These are phyloP conservation scores for Coelinius sp. DNA, from an alignment of 2,888 invertebrate genomes.

Conservation along the genomic window DNA sequence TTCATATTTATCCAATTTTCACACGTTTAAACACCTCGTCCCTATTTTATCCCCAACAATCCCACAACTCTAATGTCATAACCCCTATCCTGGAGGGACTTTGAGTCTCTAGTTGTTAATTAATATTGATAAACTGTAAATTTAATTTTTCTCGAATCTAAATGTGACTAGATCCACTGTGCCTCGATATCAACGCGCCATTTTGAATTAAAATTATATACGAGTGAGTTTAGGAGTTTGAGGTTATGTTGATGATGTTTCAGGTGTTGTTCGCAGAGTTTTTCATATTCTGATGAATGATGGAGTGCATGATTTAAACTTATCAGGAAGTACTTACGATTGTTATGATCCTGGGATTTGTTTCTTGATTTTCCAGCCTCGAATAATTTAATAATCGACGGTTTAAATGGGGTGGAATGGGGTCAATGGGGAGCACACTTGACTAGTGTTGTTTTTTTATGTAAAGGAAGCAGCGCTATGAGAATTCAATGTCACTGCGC, in stretches of 20 bases:
- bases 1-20: slow-evolving; percentile 60
- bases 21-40: background rate
- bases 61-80: background rate
- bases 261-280: background rate
- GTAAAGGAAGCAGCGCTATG: too few species aligned
- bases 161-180: background rate
- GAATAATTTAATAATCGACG: background rate
- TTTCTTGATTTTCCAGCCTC: background rate
- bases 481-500: too few species aligned
- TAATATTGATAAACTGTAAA: background rate
- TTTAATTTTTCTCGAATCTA: slow-evolving; percentile 10
- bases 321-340: background rate
- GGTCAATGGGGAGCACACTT: background rate
- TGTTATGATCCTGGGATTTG: background rate
- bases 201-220: slow-evolving; percentile 23
- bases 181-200: slow-evolving; percentile 24
- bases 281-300: background rate
- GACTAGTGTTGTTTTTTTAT: slow-evolving; percentile 5
- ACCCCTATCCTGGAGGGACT: background rate
- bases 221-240: background rate
- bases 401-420: background rate
- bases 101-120: background rate
- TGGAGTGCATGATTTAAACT: background rate
- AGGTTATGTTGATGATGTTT: slow-evolving; percentile 25
- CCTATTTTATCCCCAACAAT: background rate